Conservation (phyloP, 2,113 vertebrate genomes). For the Petromus typicus region DNA sequence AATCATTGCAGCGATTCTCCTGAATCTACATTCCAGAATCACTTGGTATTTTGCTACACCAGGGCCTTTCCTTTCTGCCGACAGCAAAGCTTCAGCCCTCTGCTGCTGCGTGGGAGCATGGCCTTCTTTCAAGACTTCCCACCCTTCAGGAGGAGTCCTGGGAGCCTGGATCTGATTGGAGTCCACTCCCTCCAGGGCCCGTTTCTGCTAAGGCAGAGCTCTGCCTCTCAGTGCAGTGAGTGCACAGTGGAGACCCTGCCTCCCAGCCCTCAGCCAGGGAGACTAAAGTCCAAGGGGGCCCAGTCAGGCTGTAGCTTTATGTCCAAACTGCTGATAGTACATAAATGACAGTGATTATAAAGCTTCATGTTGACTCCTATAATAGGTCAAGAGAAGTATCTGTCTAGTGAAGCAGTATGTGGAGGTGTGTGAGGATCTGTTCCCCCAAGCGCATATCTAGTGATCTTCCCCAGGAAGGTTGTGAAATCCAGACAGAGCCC, state of each 20-base stretch:
- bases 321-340: too few species aligned
- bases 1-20: conserved; percentile 56
- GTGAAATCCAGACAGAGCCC: too few species aligned
- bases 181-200: background rate
- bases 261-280: conserved; percentile 50
- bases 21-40: background rate
- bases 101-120: conserved; percentile 47
- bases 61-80: conserved; percentile 54
- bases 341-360: too few species aligned
- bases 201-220: conserved; percentile 47
- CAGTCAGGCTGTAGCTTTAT: background rate
- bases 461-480: too few species aligned
- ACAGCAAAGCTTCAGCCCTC: conserved; percentile 41
- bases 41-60: background rate
- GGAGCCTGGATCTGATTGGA: conserved; percentile 58
- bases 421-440: too few species aligned
- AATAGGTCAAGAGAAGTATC: too few species aligned
- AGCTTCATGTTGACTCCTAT: too few species aligned
- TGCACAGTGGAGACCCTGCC: conserved; percentile 50
- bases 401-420: too few species aligned
- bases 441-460: too few species aligned
- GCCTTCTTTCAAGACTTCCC: conserved; percentile 39
- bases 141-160: conserved; percentile 46
- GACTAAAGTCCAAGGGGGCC: conserved; percentile 19
- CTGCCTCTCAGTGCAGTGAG: conserved; percentile 54